Evolutionary conservation across 2,113 vertebrate genomes (phyloP), one percentile per base, ranked within the genome.

Genomic region (Ochotona curzoniae): DNA sequence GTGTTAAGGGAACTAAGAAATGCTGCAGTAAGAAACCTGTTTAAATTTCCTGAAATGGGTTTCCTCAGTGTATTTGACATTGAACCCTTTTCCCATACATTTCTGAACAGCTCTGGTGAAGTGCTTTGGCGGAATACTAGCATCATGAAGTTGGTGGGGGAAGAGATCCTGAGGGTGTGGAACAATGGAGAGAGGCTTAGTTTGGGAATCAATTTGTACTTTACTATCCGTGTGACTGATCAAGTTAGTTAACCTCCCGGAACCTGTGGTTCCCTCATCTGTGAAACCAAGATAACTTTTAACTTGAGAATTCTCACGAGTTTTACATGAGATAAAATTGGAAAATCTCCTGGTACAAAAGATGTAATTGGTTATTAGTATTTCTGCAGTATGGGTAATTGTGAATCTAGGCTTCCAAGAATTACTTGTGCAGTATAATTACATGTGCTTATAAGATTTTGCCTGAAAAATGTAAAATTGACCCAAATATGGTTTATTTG

Each of bases 241-340:
- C 28, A 81, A 15, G 21, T 73, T 66, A 54, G 28, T 79, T 66
- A 75, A 78, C 47, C 17, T 49, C 32, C 10, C 23, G 32, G 17
- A 75, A 15, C 49, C n/a, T 87, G 35, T 60, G n/a, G 38, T 92
- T 94, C 94, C n/a, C 35, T 89, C 20, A n/a, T 75, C 26, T 95
- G 32, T 87, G 89, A 93, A 95, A 81, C 32, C 23, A 67, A 95
- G 66, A 26, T 80, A 80, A 61, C 10, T 11, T 3, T 35, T 38
- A 23, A 44, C 14, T 49, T 93, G 54, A 67, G 30, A 35, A 70
- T 61, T 81, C 67, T 85, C 26, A 26, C 47, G 30, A 84, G 47
- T 30, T n/a, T 69, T 85, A 66, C 17, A 35, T 61, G 71, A 93
- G 63, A 49, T 38, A 4, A 66, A 89, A 66, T 28, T 86, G 20